A percentile compares a stretch with the other conserved stretches of the same genome.
Conservation (phyloP, 2,888 invertebrate species). For the Drosophila kuntzei region DNA sequence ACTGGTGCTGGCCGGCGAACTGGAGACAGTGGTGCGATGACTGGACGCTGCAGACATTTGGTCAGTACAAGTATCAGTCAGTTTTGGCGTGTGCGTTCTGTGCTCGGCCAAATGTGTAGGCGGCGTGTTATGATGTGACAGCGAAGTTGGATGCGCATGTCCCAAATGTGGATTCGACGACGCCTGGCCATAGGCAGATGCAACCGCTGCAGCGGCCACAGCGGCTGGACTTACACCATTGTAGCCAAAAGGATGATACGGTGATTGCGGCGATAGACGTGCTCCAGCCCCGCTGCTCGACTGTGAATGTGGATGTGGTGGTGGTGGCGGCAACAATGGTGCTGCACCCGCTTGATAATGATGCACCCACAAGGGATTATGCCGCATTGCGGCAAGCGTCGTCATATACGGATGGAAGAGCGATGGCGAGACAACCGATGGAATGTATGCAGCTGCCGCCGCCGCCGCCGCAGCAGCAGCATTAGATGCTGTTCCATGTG, state of each 20-base stretch:
- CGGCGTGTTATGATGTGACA: conserved; percentile 56
- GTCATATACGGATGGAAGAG: conserved; percentile 84
- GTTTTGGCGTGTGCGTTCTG: conserved; percentile 71
- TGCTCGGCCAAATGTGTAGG: conserved; percentile 69
- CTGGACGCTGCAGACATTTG: conserved; percentile 74
- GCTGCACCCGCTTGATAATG: conserved; percentile 85
- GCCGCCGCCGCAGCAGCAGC: conserved; percentile 70
- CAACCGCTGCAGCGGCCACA: conserved; percentile 78
- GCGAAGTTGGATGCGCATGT: conserved; percentile 59
- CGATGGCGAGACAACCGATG: conserved; percentile 81
- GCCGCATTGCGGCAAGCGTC: conserved; percentile 86
- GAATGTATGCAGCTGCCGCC: conserved; percentile 84
- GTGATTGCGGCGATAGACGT: conserved; percentile 85
- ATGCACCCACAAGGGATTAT: conserved; percentile 86
- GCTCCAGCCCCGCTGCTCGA: conserved; percentile 76
- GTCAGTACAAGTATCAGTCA: conserved; percentile 79
- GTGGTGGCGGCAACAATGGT: conserved; percentile 76
- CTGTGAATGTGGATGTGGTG: conserved; percentile 68
- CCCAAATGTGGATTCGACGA: conserved; percentile 60
- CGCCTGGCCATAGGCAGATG: conserved; percentile 75
- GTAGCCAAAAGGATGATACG: conserved; percentile 83
- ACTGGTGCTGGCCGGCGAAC: conserved; percentile 65
- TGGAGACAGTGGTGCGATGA: conserved; percentile 73
- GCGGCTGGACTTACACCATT: conserved; percentile 83
- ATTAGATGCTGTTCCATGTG: conserved; percentile 66